A percentile compares a stretch with the other conserved stretches of the same genome.
phyloP scores from a whole-genome alignment of 2,888 invertebrate species.

The Colletes collaris region DNA sequence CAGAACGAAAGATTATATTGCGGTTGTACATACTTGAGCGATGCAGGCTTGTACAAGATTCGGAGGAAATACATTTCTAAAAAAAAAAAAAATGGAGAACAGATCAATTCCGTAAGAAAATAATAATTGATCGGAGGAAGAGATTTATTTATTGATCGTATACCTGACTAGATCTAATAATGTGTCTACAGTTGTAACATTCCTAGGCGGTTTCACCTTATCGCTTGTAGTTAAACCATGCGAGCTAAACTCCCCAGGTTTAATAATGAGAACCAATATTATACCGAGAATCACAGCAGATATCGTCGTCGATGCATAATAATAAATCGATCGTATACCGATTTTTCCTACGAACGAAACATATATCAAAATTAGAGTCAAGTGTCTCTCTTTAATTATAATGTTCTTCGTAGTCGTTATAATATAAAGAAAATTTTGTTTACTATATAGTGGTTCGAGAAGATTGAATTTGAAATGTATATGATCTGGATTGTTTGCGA shows the following conservation, averaged over 20 bases:
- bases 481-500: slow-evolving; percentile 11
- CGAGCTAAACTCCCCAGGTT: slow-evolving; percentile 84
- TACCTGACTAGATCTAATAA: slow-evolving; percentile 89
- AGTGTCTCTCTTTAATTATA: not conserved
- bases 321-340: slow-evolving; percentile 87
- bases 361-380: not conserved
- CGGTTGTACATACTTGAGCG: slow-evolving; percentile 83
- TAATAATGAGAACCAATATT: slow-evolving; percentile 87
- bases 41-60: slow-evolving; percentile 87
- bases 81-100: slow-evolving; percentile 56
- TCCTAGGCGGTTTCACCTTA: slow-evolving; percentile 76
- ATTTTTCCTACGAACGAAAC: slow-evolving; percentile 82
- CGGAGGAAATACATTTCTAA: slow-evolving; percentile 89
- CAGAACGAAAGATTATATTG: not conserved
- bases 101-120: slow-evolving; percentile 46
- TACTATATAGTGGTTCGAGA: slow-evolving; percentile 1
- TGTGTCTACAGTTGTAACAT: slow-evolving; percentile 87
- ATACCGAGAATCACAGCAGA: slow-evolving; percentile 89
- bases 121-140: slow-evolving; percentile 50
- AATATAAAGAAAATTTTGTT: not conserved
- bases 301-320: slow-evolving; percentile 88
- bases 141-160: slow-evolving; percentile 39
- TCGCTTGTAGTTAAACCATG: slow-evolving; percentile 57
- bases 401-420: not conserved
- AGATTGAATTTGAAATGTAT: not conserved